A percentile compares a stretch with the other conserved stretches of the same genome.
phyloP scores from a whole-genome alignment of 2,888 invertebrate genomes.

The Iphiclides podalirius region DNA sequence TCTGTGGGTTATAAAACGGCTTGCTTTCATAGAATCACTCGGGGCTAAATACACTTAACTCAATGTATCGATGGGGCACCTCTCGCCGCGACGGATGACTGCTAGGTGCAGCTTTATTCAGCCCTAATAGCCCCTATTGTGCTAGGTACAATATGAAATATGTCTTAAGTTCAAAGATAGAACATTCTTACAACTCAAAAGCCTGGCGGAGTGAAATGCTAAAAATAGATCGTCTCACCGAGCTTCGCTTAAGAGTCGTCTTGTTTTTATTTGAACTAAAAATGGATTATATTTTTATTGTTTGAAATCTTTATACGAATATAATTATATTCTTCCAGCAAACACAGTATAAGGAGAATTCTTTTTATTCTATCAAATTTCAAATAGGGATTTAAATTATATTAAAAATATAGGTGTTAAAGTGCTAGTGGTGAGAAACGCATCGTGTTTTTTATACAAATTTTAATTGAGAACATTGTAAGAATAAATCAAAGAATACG shows the following conservation, averaged over 20 bases:
- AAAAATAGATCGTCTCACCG: background rate
- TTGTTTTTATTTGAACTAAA: background rate
- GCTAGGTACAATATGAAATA: conserved; percentile 10
- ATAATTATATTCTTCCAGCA: no score
- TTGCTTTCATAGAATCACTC: background rate
- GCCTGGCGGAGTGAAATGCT: background rate
- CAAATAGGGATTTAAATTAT: no score
- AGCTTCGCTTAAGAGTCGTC: background rate
- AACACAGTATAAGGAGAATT: no score
- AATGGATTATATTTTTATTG: no score
- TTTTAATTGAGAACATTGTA: no score
- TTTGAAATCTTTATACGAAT: no score
- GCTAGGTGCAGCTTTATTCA: conserved; percentile 15
- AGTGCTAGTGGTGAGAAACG: no score
- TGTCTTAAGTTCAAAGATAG: conserved; percentile 8
- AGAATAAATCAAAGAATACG: no score
- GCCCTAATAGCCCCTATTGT: conserved; percentile 9
- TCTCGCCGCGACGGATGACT: conserved; percentile 3
- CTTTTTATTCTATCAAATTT: no score
- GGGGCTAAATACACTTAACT: conserved; percentile 13
- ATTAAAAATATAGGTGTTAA: no score
- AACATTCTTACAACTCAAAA: conserved; percentile 1
- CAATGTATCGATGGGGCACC: conserved; percentile 10
- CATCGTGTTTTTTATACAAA: no score
- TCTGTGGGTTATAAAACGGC: no score